Evolutionary conservation across 2,113 vertebrate species (phyloP), one percentile per base, ranked within the genome.

Genomic region (Tragelaphus imberbis): DNA sequence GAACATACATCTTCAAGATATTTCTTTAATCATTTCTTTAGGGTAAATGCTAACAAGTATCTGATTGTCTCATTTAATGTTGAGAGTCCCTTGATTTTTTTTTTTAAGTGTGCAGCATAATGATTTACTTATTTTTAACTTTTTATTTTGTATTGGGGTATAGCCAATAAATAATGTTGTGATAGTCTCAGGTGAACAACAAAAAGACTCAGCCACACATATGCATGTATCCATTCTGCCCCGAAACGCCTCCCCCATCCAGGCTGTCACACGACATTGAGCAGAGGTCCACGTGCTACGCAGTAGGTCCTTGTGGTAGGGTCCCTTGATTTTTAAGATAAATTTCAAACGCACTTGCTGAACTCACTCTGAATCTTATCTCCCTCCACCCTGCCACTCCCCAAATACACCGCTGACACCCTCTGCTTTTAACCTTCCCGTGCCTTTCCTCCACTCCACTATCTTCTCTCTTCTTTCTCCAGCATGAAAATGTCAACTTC

Each of bases 391-490:
- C 15, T 53, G 55, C 56, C 30, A 0, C 27, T 36, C 15, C 44
- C 14, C 71, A 33, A 11, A 36, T 7, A 30, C 7, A 12, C 8
- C 4, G 0, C 16, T 5, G 23, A 28, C 14, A 9, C 6, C 17
- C 65, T 82, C 14, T 28, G 6, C 84, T 28, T 79, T 77, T 21
- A 40, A 7, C 17, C 82, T 25, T 58, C 86, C 47, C 1, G 3
- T 55, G 27, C 15, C 47, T 88, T 51, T 53, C 63, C 33, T 82
- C 7, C 9, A 49, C 25, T 40, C 79, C 33, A 30, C 55, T 49
- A 25, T 10, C 55, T 58, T 56, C 40, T 63, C 23, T 65, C 47
- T 59, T 56, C 36, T 88, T 86, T 82, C 7, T 75, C 82, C 58
- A 10, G 8, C 30, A 77, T 79, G 2, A 93, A 95, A 97, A 28